Base-by-base conservation (phyloP, 1,140 invertebrate species). In the Euura saliciscinereae region DNA sequence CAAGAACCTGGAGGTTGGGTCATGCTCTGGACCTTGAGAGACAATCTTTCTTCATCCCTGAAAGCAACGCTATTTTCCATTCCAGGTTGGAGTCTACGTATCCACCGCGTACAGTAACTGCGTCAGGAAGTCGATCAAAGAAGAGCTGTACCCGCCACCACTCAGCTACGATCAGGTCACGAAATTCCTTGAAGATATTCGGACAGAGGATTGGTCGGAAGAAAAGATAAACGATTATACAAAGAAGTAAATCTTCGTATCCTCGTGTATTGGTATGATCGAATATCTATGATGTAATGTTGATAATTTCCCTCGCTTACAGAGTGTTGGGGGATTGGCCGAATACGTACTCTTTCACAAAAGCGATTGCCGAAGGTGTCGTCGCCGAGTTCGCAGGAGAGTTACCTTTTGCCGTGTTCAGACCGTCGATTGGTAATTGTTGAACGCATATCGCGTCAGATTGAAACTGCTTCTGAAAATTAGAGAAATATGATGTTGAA, bases 381-480 rank as follows among this genome's bases (percentile, higher is more conserved):
- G 71, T 90, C 8, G 77, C 80, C 6, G 79, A 88, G 72, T 86
- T 87, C 45, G 76, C 76, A 2, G 68, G 69, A 5, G 73, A 77
- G 13, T 44, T 93, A 13, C 92, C 92, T 6, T 79, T 91, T 4
- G 88, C 90, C 51, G 91, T 93, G 69, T 87, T 92, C 43, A 81
- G 92, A 73, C 92, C 92, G 7, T 92, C 91, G 3, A 93, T 93
- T 74, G 89, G 79, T 69, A 75, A 72, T 28, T 28, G 28, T 1
- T 28, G 28, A 28, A 28, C 28, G 28, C 28, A 28, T 28, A 28
- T 28, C 28, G 28, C 28, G 28, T 28, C 28, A 28, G 28, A 28
- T 28, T 28, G 28, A 28, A 28, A 28, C 28, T 28, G 28, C 28
- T 28, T 28, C 28, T 28, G 28, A 3, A n/a, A 59, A 59, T 8